phyloP scores from a whole-genome alignment of 2,797 vertebrate species.

The Microctenopoma steveboyesi region DNA sequence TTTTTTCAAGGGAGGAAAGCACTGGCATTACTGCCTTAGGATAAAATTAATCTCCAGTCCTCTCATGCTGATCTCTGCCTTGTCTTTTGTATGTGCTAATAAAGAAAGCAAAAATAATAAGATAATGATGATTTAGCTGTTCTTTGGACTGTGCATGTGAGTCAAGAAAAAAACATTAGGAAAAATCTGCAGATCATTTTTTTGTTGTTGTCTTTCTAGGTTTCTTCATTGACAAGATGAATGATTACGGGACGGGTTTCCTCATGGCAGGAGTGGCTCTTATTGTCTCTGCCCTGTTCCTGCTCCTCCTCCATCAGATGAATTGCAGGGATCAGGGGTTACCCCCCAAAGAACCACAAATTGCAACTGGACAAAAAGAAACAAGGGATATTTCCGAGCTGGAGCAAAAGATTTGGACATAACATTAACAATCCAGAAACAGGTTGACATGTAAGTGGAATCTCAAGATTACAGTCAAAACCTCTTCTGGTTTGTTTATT shows the following conservation, averaged over 20 bases:
- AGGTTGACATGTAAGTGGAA: background rate
- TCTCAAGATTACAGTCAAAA: background rate
- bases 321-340: slow-evolving; percentile 39
- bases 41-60: slow-evolving; percentile 39
- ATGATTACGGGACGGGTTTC: slow-evolving; percentile 69
- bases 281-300: slow-evolving; percentile 71
- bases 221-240: slow-evolving; percentile 77
- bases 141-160: background rate
- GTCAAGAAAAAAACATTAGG: background rate
- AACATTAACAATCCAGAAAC: background rate
- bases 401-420: slow-evolving; percentile 20
- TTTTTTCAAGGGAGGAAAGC: slow-evolving; percentile 25
- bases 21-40: slow-evolving; percentile 18
- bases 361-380: background rate
- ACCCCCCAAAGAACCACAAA: background rate
- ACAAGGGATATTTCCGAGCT: background rate
- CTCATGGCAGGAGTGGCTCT: slow-evolving; percentile 72
- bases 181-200: background rate
- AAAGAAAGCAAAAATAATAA: slow-evolving; percentile 19
- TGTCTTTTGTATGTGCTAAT: slow-evolving; percentile 17
- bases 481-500: no score
- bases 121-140: background rate
- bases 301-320: slow-evolving; percentile 72
- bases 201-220: slow-evolving; percentile 49
- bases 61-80: slow-evolving; percentile 7